Percentiles rank a stretch among this genome's conserved stretches.
Conservation (phyloP, 64 coral and sea anemone genomes). For the Montipora cactus region DNA sequence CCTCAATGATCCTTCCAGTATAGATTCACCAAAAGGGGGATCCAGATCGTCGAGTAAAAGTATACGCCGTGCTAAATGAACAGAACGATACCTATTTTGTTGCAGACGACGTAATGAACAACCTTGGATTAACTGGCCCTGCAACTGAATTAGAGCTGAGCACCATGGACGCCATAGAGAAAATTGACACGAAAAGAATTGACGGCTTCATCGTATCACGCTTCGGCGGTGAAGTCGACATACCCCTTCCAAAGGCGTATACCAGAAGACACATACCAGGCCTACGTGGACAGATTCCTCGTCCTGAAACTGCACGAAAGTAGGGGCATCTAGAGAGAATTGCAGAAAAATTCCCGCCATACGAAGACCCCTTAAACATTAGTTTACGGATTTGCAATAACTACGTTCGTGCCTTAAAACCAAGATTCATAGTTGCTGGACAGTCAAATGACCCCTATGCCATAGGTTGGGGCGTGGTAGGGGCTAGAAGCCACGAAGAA, state of each 20-base stretch:
- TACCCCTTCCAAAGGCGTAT: slow-evolving; percentile 50
- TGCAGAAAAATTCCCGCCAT: no score
- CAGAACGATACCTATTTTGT: slow-evolving; percentile 73
- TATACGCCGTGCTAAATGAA: slow-evolving; percentile 75
- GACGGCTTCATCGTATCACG: slow-evolving; percentile 50
- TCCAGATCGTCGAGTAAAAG: slow-evolving; percentile 2
- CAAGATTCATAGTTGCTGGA: slow-evolving; percentile 46
- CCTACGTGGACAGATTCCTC: slow-evolving; percentile 39
- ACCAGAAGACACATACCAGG: slow-evolving; percentile 45
- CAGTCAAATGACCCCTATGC: slow-evolving; percentile 51
- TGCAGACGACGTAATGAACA: slow-evolving; percentile 14
- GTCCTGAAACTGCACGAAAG: slow-evolving; percentile 35
- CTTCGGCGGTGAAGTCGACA: slow-evolving; percentile 1
- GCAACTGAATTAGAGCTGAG: slow-evolving; percentile 61
- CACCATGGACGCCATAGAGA: slow-evolving; percentile 77
- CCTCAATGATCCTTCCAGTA: slow-evolving; percentile 73
- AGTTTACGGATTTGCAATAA: no score
- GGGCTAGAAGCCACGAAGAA: neutral
- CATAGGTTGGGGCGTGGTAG: slow-evolving; percentile 65
- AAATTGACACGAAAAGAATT: slow-evolving; percentile 55
- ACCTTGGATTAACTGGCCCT: slow-evolving; percentile 50
- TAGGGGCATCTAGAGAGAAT: slow-evolving; percentile 28
- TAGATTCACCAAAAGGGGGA: slow-evolving; percentile 56
- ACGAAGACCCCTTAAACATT: neutral
- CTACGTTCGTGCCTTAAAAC: slow-evolving; percentile 71